Evolutionary conservation across 2,888 invertebrate genomes (phyloP), one percentile per base, ranked within the genome.

Genomic region (Aradus depressus): DNA sequence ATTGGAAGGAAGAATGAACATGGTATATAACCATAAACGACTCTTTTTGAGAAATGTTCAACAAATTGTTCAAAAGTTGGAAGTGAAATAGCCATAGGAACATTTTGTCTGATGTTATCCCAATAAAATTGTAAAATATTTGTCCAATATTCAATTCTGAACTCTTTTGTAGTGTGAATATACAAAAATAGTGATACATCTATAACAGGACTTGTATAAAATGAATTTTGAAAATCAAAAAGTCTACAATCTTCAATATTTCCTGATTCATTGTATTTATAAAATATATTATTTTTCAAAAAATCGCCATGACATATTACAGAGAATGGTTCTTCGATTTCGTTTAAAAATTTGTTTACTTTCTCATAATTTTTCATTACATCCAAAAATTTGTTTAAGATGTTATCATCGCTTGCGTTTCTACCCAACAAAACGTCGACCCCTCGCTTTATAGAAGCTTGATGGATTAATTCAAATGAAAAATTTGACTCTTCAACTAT

Each of bases 231-330:
- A 47, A 68, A 65, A 57, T 68, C 68, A 37, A 68, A 64, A 26
- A 57, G 41, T 10, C n/a, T 38, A 35, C 64, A 64, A 25, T 66
- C 65, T 14, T 60, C 61, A 2, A 57, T 25, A 3, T 67, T 66
- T 45, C 61, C 61, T 10, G 55, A 60, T 3, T 60, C 51, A 2
- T 25, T 62, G 52, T 68, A 68, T 31, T 63, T 63, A 53, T 63
- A 67, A 16, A 69, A 51, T 28, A 68, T 60, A 57, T 69, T 69
- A 54, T 68, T 69, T 3, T 66, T 62, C 63, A 67, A 68, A 37
- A 68, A 59, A 56, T 69, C 69, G 0, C 69, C 68, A 44, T 69
- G 69, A 37, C 66, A 66, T 1, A 68, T 47, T 1, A 67, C 68
- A 25, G 50, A 48, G 3, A 43, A 25, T 1, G 60, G 60, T 44